Percentiles rank a stretch among this genome's conserved stretches.
phyloP scores from a whole-genome alignment of 23 tunicate genomes.

The Ascidia mentula region DNA sequence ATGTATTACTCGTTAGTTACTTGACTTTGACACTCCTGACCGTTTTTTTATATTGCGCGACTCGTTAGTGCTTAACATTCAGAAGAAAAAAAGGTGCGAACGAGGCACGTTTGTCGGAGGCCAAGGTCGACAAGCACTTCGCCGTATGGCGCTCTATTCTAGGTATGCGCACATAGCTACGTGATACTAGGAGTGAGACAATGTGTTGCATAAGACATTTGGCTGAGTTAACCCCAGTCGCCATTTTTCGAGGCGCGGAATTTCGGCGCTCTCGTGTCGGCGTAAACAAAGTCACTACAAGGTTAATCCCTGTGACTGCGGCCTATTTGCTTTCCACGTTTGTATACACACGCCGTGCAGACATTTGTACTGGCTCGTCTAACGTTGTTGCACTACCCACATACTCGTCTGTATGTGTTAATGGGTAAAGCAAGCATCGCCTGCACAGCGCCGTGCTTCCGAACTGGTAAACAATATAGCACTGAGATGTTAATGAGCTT shows the following conservation, averaged over 20 bases:
- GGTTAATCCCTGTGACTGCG: neutral
- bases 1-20: too few relatives aligned
- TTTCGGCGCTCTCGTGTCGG: neutral
- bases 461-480: slow-evolving; percentile 1
- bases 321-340: too few relatives aligned
- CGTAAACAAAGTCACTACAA: neutral
- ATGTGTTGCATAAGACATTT: too few relatives aligned
- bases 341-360: too few relatives aligned
- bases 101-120: too few relatives aligned
- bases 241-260: neutral
- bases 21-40: too few relatives aligned
- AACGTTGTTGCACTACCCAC: neutral
- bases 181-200: neutral
- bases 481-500: neutral
- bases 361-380: neutral
- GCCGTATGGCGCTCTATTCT: neutral
- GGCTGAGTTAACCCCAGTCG: neutral
- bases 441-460: neutral
- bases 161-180: neutral
- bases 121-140: neutral
- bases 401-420: neutral
- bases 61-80: too few relatives aligned
- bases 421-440: neutral
- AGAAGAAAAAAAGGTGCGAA: too few relatives aligned
- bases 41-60: too few relatives aligned